A percentile compares a stretch with the other conserved stretches of the same genome.
phyloP scores from a whole-genome alignment of 2,888 invertebrate species.

The Clivina fossor region DNA sequence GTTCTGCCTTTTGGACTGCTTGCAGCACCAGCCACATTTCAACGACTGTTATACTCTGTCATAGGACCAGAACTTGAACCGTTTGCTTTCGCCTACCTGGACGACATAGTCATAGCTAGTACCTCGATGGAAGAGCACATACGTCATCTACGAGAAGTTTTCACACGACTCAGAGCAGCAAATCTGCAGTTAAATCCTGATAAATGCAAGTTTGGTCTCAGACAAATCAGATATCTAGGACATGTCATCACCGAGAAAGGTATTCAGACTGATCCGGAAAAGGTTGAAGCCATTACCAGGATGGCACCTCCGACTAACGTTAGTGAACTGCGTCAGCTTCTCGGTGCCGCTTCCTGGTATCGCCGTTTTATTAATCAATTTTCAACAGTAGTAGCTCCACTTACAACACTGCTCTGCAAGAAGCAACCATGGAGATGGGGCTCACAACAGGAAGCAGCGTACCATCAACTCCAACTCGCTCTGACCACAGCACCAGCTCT shows the following conservation, averaged over 20 bases:
- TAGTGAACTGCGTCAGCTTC: no score
- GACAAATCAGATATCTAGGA: conserved; percentile 37
- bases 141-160: conserved; percentile 34
- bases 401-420: neutral
- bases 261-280: conserved; percentile 28
- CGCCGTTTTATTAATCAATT: neutral
- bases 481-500: conserved; percentile 16
- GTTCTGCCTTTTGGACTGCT: conserved; percentile 45
- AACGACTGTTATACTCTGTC: conserved; percentile 38
- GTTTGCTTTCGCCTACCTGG: conserved; percentile 39
- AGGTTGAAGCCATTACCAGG: conserved; percentile 31
- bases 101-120: conserved; percentile 39
- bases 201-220: conserved; percentile 39
- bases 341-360: no score
- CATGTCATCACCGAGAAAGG: conserved; percentile 28
- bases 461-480: no score
- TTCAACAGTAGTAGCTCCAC: neutral
- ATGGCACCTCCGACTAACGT: conserved; percentile 29
- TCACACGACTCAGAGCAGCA: conserved; percentile 38
- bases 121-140: conserved; percentile 37
- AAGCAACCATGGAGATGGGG: conserved; percentile 18
- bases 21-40: conserved; percentile 39
- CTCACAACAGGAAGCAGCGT: neutral
- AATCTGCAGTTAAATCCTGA: conserved; percentile 39
- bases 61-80: conserved; percentile 40